Evolutionary conservation across 2,113 vertebrate species (phyloP).

Genomic region (human (Homo sapiens)): DNA sequence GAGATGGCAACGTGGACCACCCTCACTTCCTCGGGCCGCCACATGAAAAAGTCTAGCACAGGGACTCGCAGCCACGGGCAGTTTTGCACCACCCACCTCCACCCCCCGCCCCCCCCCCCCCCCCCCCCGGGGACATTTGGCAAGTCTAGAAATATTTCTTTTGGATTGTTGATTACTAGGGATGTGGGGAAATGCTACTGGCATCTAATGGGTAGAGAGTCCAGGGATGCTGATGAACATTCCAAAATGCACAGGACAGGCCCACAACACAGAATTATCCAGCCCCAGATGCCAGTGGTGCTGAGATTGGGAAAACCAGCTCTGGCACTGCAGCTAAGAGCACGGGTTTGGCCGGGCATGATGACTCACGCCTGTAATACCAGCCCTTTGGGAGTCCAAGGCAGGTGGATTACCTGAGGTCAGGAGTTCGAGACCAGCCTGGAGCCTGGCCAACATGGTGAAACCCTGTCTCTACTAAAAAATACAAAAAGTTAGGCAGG

Average conservation of each 20-base stretch:
- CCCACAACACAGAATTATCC: accelerated
- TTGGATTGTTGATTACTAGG: background rate
- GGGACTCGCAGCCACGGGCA: background rate
- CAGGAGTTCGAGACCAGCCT: no score
- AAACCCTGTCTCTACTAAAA: no score
- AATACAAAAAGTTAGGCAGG: no score
- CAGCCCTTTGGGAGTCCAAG: no score
- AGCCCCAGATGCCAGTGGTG: accelerated
- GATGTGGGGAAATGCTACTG: background rate
- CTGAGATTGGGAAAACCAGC: accelerated
- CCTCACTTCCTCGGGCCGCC: background rate
- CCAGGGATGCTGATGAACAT: accelerated
- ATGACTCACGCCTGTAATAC: no score
- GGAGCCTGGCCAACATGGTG: no score
- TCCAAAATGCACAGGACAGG: accelerated
- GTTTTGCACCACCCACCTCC: no score
- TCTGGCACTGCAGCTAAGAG: background rate
- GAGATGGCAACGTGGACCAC: accelerated
- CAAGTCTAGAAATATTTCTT: background rate
- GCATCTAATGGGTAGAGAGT: background rate
- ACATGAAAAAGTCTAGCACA: background rate
- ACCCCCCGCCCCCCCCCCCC: no score
- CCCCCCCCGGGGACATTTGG: background rate
- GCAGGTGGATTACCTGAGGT: no score
- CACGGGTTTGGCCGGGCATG: background rate